Evolutionary conservation across 2,113 vertebrate genomes (phyloP), one percentile per base, ranked within the genome.

Genomic region (Nothoprocta pentlandii): DNA sequence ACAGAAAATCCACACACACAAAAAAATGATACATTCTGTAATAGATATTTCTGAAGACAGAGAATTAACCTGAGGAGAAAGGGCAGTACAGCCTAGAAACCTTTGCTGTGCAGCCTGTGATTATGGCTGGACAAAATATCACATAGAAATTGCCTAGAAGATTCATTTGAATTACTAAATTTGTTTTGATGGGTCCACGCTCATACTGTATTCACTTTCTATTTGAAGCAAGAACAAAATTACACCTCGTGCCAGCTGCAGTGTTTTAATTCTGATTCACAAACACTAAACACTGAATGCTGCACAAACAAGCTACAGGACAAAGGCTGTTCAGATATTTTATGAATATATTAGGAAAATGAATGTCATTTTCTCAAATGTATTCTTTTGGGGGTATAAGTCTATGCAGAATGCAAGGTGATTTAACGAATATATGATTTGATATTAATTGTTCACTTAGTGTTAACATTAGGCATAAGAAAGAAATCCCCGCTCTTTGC

Each of bases 401-500:
- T 61, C 16, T 61, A 77, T 68, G 21, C 8, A 62, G 46, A 86
- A 95, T 87, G 28, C 16, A 54, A 80, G 56, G 36, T 20, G 4
- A 47, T 86, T 81, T 67, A 34, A 23, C 15, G 20, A 70, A 75
- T 53, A 22, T 2, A 46, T 80, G 0, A 64, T 44, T 89, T 89
- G 4, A 46, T 95, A 61, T 78, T 30, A 42, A 26, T 68, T 92
- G 73, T 76, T 87, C 54, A 79, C 20, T 44, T 26, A 26, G 7
- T 54, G 8, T 46, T 93, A 94, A 89, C 20, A 71, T 63, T 49
- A 59, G 47, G 36, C 75, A 67, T 76, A 80, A 73, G 59, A 62
- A 70, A 61, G 39, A 14, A 92, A 89, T 49, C 36, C 41, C 9
- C 62, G 34, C 15, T 14, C 64, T 86, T 71, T 89, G 47, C 53